Percentiles rank a stretch among this genome's conserved stretches.
Evolutionary conservation across 2,113 vertebrate genomes (phyloP).

Genomic region (Terrapene triunguis): DNA sequence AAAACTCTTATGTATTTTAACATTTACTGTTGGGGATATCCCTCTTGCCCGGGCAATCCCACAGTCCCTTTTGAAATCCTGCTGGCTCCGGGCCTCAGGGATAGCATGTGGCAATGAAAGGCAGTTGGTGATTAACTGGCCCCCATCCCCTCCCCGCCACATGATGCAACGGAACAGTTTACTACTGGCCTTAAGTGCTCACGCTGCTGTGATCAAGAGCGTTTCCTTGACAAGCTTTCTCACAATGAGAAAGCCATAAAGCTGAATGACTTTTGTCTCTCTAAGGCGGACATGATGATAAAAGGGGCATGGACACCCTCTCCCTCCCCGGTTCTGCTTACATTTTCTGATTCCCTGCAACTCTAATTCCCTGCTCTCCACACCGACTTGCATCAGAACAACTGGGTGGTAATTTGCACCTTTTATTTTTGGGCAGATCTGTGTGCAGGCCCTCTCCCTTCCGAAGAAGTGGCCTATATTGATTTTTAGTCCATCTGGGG

Average conservation of each 20-base stretch:
- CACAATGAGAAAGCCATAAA: not conserved
- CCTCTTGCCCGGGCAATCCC: not conserved
- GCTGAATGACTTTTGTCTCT: not conserved
- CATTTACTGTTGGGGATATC: not conserved
- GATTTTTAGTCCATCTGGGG: not conserved
- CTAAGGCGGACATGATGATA: not conserved
- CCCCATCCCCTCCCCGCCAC: not conserved
- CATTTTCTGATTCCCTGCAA: not conserved
- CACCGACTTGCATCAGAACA: not conserved
- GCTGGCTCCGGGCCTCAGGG: not conserved
- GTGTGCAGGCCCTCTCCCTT: not conserved
- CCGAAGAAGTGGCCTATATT: not conserved
- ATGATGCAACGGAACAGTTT: not conserved
- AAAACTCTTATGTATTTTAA: not conserved
- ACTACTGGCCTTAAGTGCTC: not conserved
- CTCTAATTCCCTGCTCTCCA: not conserved
- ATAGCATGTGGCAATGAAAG: not conserved
- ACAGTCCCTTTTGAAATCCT: not conserved
- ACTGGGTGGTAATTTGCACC: too few species aligned
- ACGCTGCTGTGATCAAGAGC: not conserved
- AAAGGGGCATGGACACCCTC: not conserved
- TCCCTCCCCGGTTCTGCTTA: not conserved
- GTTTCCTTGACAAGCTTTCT: not conserved
- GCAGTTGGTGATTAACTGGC: not conserved
- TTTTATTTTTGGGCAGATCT: not conserved